These are phyloP conservation scores for Pomatostomus ruficeps DNA, from an alignment of 2,113 vertebrate species.

Conservation along the genomic window DNA sequence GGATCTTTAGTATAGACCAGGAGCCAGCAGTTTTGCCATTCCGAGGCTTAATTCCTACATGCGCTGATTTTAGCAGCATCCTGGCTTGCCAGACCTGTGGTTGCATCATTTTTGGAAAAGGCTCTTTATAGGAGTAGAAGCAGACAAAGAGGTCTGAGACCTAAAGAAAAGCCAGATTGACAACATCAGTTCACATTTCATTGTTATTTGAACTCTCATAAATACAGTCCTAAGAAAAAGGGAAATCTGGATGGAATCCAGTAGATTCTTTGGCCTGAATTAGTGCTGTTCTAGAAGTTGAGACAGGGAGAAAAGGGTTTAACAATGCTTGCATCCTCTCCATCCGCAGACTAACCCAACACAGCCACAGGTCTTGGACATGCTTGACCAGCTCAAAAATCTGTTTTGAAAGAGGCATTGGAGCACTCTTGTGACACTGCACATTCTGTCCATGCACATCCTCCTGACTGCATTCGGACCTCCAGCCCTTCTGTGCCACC, in stretches of 20 bases:
- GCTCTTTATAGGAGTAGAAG: background rate
- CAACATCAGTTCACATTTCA: slow-evolving; percentile 1
- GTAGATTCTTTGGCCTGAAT: background rate
- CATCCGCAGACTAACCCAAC: background rate
- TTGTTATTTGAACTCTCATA: background rate
- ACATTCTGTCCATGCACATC: background rate
- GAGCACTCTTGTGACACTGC: background rate
- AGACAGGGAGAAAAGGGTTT: background rate
- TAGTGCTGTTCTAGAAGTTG: background rate
- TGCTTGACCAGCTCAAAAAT: background rate
- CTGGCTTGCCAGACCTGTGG: background rate
- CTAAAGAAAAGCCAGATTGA: background rate
- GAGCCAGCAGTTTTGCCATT: background rate
- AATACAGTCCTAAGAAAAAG: background rate
- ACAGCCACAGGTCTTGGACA: background rate
- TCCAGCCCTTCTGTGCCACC: background rate
- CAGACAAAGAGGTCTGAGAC: background rate
- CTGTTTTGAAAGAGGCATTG: background rate
- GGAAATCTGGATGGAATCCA: background rate
- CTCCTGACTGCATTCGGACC: too few relatives aligned
- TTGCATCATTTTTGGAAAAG: background rate
- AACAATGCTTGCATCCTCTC: background rate
- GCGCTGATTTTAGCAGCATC: background rate
- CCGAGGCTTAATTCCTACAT: background rate
- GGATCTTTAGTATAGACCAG: background rate